Evolutionary conservation across 2,797 vertebrate species (phyloP), one percentile per base, ranked within the genome.

Genomic region (Lutjanus argentimaculatus): DNA sequence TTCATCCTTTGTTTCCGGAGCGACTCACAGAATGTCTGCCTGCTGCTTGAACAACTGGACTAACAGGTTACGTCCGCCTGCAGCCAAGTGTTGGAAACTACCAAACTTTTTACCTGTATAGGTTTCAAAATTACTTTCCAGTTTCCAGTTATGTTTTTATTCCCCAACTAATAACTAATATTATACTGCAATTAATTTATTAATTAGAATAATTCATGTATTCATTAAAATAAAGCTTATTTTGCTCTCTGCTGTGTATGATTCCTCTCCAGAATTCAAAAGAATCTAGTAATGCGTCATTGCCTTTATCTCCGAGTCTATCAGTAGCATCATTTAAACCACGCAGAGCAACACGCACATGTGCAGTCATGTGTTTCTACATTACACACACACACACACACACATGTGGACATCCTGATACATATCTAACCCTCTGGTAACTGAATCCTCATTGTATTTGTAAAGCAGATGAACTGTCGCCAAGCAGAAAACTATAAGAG

Each of bases 361-460:
- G 14, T 21, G n/a, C 14, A 7, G 59, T 7, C 3, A 2, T 52
- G 45, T 68, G 64, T 78, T 57, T 74, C 17, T 51, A 53, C 58
- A 19, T n/a, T 68, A 19, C 43, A 51, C 40, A 52, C 52, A 40
- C 61, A 48, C 22, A 48, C 36, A 74, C 46, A 42, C 11, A 52
- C 19, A 48, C 17, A 2, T 2, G 15, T 57, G 2, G 7, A 58
- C 22, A 45, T 5, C 30, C 45, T 68, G 42, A 8, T 13, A n/a
- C n/a, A n/a, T n/a, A 82, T 46, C 48, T 30, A 56, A 75, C 14
- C 6, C 59, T 49, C 25, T 63, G 3, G 86, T 89, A 85, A 93
- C 85, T 51, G 21, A 56, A 90, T 66, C 68, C 79, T 75, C 16
- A 61, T 51, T 81, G 90, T 93, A 80, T 82, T 84, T 82, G 51